Evolutionary conservation across 2,888 invertebrate species (phyloP), one percentile per base, ranked within the genome.

Genomic region (Deilephila porcellus): DNA sequence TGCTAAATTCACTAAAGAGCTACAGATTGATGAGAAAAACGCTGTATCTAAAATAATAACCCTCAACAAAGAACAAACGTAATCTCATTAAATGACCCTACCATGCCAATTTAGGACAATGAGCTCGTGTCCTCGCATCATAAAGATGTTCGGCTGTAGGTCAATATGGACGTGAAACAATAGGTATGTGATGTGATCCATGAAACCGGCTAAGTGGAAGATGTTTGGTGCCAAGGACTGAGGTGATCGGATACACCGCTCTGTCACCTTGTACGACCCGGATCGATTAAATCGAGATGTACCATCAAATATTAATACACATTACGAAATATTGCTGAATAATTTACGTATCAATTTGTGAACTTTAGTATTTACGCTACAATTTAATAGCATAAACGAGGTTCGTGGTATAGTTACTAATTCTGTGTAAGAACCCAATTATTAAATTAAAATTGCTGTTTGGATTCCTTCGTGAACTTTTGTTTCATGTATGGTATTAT

Each of bases 201-300:
- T 90, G 90, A 90, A 88, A 88, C 82, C 75, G 81, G 32, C 73
- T 72, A 60, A 56, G 77, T 79, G 77, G 78, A 25, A 25, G 25
- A 82, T 81, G 84, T 88, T 88, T 85, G 82, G 88, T 91, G 92
- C 90, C 93, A 93, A 93, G 93, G 93, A 91, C 90, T 77, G 77
- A 79, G 79, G 88, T 81, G 90, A 91, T 90, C 86, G 89, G 91
- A 91, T 91, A 90, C 85, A 81, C 82, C 80, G 78, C 78, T 86
- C 88, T 90, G 92, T 92, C 91, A 86, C 92, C 89, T 92, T 91
- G 89, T 83, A 77, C 81, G 78, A 90, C 90, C 87, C 85, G 82
- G 89, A 86, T 85, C 88, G 84, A 88, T 87, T 79, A 83, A 86
- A 80, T 62, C 8, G 59, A 73, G 37, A 67, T 67, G 32, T 14